Evolutionary conservation across 2,797 vertebrate species (phyloP).

Genomic region (Myotis pilosus): DNA sequence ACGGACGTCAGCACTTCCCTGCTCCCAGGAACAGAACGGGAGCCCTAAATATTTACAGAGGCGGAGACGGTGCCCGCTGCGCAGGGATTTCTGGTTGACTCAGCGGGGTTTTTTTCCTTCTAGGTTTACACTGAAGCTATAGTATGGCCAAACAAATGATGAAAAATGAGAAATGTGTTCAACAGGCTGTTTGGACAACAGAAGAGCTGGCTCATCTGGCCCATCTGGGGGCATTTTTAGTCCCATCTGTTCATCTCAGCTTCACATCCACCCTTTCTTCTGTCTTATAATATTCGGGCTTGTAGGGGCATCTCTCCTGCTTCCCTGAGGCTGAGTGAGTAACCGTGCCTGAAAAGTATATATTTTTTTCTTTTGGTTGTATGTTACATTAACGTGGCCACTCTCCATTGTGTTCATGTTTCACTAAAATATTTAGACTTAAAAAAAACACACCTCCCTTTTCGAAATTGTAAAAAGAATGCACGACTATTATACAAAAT

Average conservation of each 20-base stretch:
- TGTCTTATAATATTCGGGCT: background rate
- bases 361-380: background rate
- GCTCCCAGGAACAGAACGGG: background rate
- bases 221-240: accelerated
- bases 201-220: background rate
- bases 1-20: conserved; percentile 19
- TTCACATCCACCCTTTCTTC: accelerated
- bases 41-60: conserved; percentile 64
- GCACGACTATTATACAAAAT: background rate
- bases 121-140: conserved; percentile 7
- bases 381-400: background rate
- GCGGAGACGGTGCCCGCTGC: background rate
- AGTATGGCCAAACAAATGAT: conserved; percentile 17
- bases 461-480: background rate
- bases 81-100: background rate
- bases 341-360: background rate
- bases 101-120: background rate
- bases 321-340: background rate
- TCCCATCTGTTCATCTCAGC: accelerated
- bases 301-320: background rate
- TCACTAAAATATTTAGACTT: background rate
- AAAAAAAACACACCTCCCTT: background rate
- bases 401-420: background rate
- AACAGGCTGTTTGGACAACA: background rate
- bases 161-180: background rate